A percentile compares a stretch with the other conserved stretches of the same genome.
Evolutionary conservation across 1,140 invertebrate genomes (phyloP).

Genomic region (Harpegnathos saltator): DNA sequence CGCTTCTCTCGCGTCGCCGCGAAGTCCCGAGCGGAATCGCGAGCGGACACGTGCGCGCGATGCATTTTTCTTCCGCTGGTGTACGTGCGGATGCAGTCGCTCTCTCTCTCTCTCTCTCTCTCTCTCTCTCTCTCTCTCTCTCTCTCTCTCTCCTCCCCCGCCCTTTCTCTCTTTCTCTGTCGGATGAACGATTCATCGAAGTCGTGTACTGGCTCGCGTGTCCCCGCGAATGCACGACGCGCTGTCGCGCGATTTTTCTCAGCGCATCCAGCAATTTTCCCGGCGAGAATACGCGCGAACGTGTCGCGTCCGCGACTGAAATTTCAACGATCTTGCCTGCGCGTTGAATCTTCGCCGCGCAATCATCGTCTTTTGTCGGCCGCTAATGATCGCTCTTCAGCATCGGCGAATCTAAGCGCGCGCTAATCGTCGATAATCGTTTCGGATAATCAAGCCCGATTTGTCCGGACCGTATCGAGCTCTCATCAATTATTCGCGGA

Average conservation of each 20-base stretch:
- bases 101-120: too few relatives aligned
- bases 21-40: not conserved
- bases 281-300: too few relatives aligned
- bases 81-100: not conserved
- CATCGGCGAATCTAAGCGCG: constrained; percentile 1
- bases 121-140: too few relatives aligned
- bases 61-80: not conserved
- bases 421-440: not conserved
- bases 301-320: not conserved
- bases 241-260: too few relatives aligned
- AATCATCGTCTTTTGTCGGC: constrained; percentile 4
- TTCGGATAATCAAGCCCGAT: constrained; percentile 25
- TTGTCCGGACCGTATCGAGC: not conserved
- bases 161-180: too few relatives aligned
- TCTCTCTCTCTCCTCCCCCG: too few relatives aligned
- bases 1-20: not conserved
- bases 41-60: too few relatives aligned
- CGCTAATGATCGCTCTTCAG: constrained; percentile 11
- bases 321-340: not conserved
- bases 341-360: not conserved
- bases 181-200: not conserved
- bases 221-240: too few relatives aligned
- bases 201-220: not conserved
- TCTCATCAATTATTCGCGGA: constrained; percentile 11
- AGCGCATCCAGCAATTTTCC: too few relatives aligned